phyloP scores from a whole-genome alignment of 1,140 invertebrate genomes.

The Pectinophora gossypiella region DNA sequence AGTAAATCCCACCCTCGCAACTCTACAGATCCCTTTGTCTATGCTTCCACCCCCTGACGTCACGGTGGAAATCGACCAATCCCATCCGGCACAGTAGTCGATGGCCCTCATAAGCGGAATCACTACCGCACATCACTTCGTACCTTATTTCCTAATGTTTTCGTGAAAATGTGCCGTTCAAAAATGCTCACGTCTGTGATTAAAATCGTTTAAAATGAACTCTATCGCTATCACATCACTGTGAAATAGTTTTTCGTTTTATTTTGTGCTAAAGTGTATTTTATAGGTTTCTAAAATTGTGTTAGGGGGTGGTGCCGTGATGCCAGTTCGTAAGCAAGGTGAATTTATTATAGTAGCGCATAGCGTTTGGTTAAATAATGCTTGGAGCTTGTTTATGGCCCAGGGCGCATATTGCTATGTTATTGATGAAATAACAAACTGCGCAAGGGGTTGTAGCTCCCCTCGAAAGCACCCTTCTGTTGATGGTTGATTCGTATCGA shows the following conservation, averaged over 20 bases:
- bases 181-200: slow-evolving; percentile 52
- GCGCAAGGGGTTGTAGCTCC: slow-evolving; percentile 18
- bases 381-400: neutral
- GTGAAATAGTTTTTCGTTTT: slow-evolving; percentile 57
- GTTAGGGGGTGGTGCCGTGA: slow-evolving; percentile 71
- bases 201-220: slow-evolving; percentile 58
- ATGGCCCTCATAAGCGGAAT: slow-evolving; percentile 52
- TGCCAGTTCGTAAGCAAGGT: slow-evolving; percentile 77
- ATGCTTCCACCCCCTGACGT: slow-evolving; percentile 70
- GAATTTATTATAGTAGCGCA: slow-evolving; percentile 25
- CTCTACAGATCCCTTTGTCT: slow-evolving; percentile 53
- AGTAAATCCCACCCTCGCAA: neutral
- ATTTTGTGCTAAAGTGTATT: slow-evolving; percentile 48
- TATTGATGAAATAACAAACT: slow-evolving; percentile 21
- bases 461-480: slow-evolving; percentile 22
- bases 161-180: slow-evolving; percentile 47
- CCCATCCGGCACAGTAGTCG: slow-evolving; percentile 56
- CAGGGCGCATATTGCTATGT: neutral
- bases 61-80: slow-evolving; percentile 73
- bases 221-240: slow-evolving; percentile 23
- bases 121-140: slow-evolving; percentile 52
- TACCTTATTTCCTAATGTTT: slow-evolving; percentile 59
- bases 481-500: slow-evolving; percentile 23
- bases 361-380: neutral
- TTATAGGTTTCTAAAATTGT: slow-evolving; percentile 59